phyloP scores from a whole-genome alignment of 2,797 vertebrate species.

The Tolypeutes matacus region DNA sequence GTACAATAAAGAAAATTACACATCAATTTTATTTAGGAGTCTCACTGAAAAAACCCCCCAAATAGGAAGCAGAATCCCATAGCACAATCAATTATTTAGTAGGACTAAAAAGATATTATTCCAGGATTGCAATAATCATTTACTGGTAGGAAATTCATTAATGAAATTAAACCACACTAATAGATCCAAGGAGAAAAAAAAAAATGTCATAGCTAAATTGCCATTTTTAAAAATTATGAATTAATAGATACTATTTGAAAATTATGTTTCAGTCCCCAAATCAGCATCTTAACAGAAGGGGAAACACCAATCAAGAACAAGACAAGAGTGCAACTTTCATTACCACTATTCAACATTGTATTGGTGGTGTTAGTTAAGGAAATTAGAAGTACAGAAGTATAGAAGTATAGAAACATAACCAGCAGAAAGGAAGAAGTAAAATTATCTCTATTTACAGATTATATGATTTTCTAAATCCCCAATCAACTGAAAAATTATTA shows the following conservation, averaged over 20 bases:
- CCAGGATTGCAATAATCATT: background rate
- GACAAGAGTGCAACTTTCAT: background rate
- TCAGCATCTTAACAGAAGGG: background rate
- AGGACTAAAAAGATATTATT: background rate
- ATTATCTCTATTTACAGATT: background rate
- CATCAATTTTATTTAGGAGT: background rate
- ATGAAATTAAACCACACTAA: background rate
- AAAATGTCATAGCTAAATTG: background rate
- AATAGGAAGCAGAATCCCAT: background rate
- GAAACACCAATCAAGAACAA: background rate
- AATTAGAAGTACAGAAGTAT: background rate
- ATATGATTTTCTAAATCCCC: background rate
- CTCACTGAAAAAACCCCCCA: background rate
- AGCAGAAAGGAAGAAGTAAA: background rate
- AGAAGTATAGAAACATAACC: background rate
- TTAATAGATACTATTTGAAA: background rate
- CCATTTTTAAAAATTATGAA: background rate
- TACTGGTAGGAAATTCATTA: background rate
- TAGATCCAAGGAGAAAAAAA: background rate
- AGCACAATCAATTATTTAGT: background rate
- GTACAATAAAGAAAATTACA: background rate
- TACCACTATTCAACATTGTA: background rate
- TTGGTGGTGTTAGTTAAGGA: background rate
- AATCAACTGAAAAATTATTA: background rate
- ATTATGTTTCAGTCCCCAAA: background rate